Percentiles rank a stretch among this genome's conserved stretches.
Conservation (phyloP, 1,140 invertebrate species). For the Drusus annulatus region DNA sequence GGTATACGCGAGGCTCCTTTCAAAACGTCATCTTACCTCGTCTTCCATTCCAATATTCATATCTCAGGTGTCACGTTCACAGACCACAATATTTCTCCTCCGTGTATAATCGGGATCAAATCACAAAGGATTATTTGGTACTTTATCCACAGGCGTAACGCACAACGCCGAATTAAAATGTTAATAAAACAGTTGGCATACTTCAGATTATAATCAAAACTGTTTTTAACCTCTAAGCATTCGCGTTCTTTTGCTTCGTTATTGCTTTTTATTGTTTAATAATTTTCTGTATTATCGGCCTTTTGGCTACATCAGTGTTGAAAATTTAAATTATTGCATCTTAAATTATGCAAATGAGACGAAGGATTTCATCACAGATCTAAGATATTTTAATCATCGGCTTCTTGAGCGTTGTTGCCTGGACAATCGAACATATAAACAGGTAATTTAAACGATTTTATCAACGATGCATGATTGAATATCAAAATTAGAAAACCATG, state of each 20-base stretch:
- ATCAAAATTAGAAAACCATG: too few relatives aligned
- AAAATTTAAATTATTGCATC: too few relatives aligned
- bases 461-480: too few relatives aligned
- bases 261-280: conserved; percentile 12
- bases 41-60: conserved; percentile 47
- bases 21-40: conserved; percentile 49
- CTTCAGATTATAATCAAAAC: conserved; percentile 8
- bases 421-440: too few relatives aligned
- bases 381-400: too few relatives aligned
- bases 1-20: conserved; percentile 24
- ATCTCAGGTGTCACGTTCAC: conserved; percentile 52
- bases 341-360: too few relatives aligned
- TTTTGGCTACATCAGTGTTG: too few relatives aligned
- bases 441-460: too few relatives aligned
- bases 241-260: neutral
- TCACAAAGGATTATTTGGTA: neutral
- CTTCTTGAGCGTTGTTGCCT: too few relatives aligned
- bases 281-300: neutral
- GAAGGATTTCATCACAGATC: too few relatives aligned
- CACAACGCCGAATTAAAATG: neutral
- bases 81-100: conserved; percentile 53
- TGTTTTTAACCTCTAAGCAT: neutral
- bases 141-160: neutral
- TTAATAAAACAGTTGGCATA: neutral
- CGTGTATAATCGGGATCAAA: conserved; percentile 46